Percentiles rank a stretch among this genome's conserved stretches.
Conservation (phyloP, 2,797 vertebrate species). For the Parotocinclus haroldoi region DNA sequence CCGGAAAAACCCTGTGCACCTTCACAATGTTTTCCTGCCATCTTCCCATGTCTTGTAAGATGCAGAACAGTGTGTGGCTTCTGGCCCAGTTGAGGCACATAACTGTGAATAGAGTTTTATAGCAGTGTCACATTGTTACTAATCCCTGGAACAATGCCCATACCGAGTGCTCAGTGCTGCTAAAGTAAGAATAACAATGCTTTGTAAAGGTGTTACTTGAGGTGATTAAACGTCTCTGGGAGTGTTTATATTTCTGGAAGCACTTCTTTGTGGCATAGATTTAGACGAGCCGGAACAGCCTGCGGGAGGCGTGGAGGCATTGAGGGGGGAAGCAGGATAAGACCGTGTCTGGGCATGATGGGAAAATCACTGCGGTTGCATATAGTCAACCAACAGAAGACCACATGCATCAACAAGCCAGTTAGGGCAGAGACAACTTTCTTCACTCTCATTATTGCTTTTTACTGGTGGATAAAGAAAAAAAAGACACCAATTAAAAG, state of each 20-base stretch:
- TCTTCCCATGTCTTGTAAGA: neutral
- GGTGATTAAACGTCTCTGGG: slow-evolving; percentile 25
- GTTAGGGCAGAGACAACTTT: slow-evolving; percentile 32
- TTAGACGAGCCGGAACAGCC: slow-evolving; percentile 27
- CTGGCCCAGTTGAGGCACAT: slow-evolving; percentile 12
- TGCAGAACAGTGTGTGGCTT: neutral
- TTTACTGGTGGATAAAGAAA: neutral
- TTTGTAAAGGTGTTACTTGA: slow-evolving; percentile 42
- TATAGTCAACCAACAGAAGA: slow-evolving; percentile 63
- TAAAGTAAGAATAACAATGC: slow-evolving; percentile 28
- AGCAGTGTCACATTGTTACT: slow-evolving; percentile 9
- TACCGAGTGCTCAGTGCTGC: slow-evolving; percentile 6
- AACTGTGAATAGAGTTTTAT: slow-evolving; percentile 9
- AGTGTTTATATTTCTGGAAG: slow-evolving; percentile 35
- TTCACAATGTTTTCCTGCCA: neutral
- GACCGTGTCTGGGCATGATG: slow-evolving; percentile 44
- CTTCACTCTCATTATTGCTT: slow-evolving; percentile 33
- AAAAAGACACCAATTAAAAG: neutral
- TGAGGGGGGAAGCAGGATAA: slow-evolving; percentile 9
- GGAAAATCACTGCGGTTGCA: slow-evolving; percentile 55
- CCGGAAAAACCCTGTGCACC: slow-evolving; percentile 21
- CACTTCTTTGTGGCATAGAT: slow-evolving; percentile 20
- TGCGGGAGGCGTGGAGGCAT: slow-evolving; percentile 8
- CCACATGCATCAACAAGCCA: slow-evolving; percentile 46
- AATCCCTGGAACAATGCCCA: slow-evolving; percentile 12